Evolutionary conservation across 2,888 invertebrate genomes (phyloP), one percentile per base, ranked within the genome.

Genomic region (Clunio marinus): DNA sequence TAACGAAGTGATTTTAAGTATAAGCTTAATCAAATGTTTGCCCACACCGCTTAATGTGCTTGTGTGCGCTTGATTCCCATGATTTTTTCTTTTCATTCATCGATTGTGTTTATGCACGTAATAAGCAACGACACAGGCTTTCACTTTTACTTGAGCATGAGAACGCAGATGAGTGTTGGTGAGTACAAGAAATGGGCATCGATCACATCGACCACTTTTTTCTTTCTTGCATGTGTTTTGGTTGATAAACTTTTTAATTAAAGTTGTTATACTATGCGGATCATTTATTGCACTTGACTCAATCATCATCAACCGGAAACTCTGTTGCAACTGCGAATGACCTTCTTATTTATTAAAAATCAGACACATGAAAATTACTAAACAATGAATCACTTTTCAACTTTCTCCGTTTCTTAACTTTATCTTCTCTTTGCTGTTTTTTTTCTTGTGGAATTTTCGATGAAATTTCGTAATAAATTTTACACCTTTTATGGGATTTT

Each of bases 121-220:
- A 45, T 63, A 63, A 25, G 24, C 27, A 57, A 17, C n/a, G 27
- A 57, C 27, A 22, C 8, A 27, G 32, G 62, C 62, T 63, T 63
- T 63, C 62, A 63, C 62, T 63, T 63, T 63, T 63, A 63, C 45
- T 63, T 63, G 41, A 63, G 35, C 35, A 32, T 41, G 24, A 4
- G 57, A 57, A 51, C 51, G 17, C 7, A 5, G 2, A 8, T 20
- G 51, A 20, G 51, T 51, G 17, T 3, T 17, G 17, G 51, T 51
- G 22, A n/a, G 22, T n/a, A 17, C 20, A 51, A 51, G 20, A 51
- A 51, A 51, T 51, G 51, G 5, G 51, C 51, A 51, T 17, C 22
- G 51, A 51, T 51, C 51, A 51, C 51, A 51, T 8, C 51, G 17
- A 51, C 7, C 17, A 7, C 4, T 8, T 20, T 51, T 17, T 51